These are phyloP conservation scores for Herminia tarsipennalis DNA, from an alignment of 2,888 invertebrate genomes.

Conservation along the genomic window DNA sequence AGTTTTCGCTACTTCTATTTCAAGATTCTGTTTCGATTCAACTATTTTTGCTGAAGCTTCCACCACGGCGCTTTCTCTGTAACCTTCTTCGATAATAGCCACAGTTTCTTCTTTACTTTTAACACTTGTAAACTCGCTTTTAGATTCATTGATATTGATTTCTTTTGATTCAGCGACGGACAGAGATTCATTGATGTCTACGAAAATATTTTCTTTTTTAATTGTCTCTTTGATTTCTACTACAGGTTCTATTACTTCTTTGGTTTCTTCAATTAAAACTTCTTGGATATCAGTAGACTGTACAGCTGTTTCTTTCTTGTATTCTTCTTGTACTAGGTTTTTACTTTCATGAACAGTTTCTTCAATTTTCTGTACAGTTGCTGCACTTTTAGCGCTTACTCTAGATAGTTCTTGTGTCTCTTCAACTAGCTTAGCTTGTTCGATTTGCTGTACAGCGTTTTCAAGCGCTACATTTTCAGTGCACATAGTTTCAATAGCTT, in stretches of 20 bases:
- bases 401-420: conserved; percentile 34
- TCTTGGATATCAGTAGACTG: conserved; percentile 27
- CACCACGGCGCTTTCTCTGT: conserved; percentile 1
- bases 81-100: background rate
- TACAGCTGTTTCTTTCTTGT: conserved; percentile 32
- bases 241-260: conserved; percentile 37
- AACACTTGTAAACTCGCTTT: conserved; percentile 19
- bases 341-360: conserved; percentile 30
- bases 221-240: conserved; percentile 39
- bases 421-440: conserved; percentile 41
- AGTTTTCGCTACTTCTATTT: conserved; percentile 1
- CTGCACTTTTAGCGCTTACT: conserved; percentile 32
- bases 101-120: conserved; percentile 23
- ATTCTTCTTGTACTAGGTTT: conserved; percentile 36
- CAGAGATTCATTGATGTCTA: conserved; percentile 38
- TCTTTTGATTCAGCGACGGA: conserved; percentile 24
- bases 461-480: conserved; percentile 46
- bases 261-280: conserved; percentile 28
- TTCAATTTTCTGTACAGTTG: conserved; percentile 35
- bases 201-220: conserved; percentile 38
- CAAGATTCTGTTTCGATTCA: background rate
- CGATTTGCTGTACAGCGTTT: conserved; percentile 35
- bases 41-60: conserved; percentile 2
- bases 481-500: conserved; percentile 39
- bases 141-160: conserved; percentile 22